Percentiles rank a stretch among this genome's conserved stretches.
Conservation (phyloP, 2,113 vertebrate genomes). For the Tyto alba region DNA sequence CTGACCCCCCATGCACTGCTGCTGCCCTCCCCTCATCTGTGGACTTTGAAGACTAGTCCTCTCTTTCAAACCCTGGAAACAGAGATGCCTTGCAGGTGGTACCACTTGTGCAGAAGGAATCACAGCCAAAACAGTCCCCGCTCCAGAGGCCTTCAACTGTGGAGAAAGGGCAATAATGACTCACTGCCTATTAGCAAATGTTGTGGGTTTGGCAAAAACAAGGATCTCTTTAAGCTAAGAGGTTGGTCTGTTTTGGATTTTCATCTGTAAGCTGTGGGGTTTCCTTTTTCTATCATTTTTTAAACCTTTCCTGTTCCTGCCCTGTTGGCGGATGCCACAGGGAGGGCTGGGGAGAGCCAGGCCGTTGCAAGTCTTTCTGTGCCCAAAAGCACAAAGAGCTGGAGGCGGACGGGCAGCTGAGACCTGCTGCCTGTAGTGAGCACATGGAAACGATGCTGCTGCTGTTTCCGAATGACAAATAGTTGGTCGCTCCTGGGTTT, state of each 20-base stretch:
- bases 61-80: not conserved
- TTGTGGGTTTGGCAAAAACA: not conserved
- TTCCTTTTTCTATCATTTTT: not conserved
- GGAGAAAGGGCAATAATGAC: conserved; percentile 5
- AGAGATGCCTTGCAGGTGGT: not conserved
- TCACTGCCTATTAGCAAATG: not conserved
- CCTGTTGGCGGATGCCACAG: not conserved
- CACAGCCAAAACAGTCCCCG: conserved; percentile 1
- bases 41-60: not conserved
- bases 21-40: fast-evolving
- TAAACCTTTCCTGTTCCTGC: not conserved
- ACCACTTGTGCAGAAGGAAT: not conserved
- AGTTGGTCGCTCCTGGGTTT: not conserved
- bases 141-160: not conserved
- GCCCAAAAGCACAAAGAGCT: not conserved
- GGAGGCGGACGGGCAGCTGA: not conserved
- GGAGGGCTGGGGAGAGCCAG: not conserved
- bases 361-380: not conserved
- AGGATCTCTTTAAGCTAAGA: not conserved
- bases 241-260: not conserved
- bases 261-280: not conserved
- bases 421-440: not conserved
- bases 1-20: fast-evolving
- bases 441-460: not conserved
- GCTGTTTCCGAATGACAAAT: not conserved